phyloP scores from a whole-genome alignment of 2,797 vertebrate species.

The Diplodus puntazzo region DNA sequence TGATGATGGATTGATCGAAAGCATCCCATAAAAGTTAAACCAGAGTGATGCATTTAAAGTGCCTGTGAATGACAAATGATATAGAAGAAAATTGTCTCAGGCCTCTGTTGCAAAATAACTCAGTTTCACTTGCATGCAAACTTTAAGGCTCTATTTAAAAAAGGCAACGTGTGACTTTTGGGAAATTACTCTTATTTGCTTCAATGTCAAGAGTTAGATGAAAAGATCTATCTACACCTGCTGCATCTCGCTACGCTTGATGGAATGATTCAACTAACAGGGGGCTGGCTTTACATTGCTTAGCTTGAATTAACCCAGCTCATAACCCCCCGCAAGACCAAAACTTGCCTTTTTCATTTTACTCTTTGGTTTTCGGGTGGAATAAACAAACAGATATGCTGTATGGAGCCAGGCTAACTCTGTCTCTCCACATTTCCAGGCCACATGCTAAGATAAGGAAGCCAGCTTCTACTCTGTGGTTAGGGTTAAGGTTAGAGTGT shows the following conservation, averaged over 20 bases:
- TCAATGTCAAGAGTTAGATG: not conserved
- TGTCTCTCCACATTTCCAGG: not conserved
- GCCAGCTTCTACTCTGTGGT: not conserved
- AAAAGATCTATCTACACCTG: not conserved
- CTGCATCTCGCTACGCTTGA: not conserved
- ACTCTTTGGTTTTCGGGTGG: not conserved
- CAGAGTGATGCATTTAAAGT: conserved; percentile 53
- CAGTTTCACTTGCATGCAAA: conserved; percentile 13
- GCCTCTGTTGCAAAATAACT: not conserved
- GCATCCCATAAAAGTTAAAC: conserved; percentile 44
- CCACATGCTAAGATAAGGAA: not conserved
- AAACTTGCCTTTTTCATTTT: not conserved
- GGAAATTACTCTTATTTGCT: not conserved
- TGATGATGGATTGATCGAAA: conserved; percentile 62
- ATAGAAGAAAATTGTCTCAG: conserved; percentile 26
- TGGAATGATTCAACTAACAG: not conserved
- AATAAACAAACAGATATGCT: not conserved
- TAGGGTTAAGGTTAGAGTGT: no score
- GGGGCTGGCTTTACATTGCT: not conserved
- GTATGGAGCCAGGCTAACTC: not conserved
- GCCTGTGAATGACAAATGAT: conserved; percentile 55
- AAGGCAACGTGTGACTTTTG: conserved; percentile 15
- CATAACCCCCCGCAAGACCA: not conserved
- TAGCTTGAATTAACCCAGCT: not conserved
- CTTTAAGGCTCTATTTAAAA: conserved; percentile 17